Conservation (phyloP, 2,113 vertebrate species). For the Microcebus ravelobensis region DNA sequence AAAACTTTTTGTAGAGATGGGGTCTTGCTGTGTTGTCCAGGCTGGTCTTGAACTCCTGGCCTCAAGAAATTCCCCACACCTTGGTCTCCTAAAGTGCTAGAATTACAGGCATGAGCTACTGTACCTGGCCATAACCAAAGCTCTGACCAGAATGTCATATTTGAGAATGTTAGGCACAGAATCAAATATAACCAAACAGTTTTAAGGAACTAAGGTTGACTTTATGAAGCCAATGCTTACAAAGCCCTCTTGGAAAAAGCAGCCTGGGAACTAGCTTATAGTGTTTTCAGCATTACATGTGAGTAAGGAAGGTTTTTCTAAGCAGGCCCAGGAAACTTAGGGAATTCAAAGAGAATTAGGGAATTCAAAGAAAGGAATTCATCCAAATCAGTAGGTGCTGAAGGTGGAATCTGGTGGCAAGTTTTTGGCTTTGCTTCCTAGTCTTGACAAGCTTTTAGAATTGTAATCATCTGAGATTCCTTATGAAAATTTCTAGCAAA, state of each 20-base stretch:
- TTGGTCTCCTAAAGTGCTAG: too few species aligned
- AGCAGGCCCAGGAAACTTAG: not conserved
- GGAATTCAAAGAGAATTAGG: not conserved
- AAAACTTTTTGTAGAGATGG: too few species aligned
- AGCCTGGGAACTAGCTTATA: not conserved
- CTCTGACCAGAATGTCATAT: not conserved
- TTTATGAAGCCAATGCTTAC: not conserved
- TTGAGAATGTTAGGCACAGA: not conserved
- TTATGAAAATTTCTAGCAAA: not conserved
- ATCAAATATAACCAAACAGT: not conserved
- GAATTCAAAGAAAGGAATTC: not conserved
- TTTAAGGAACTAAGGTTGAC: not conserved
- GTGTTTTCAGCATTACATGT: not conserved
- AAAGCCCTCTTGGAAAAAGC: not conserved
- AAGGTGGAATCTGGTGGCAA: not conserved
- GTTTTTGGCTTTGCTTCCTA: not conserved
- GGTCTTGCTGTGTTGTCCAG: too few species aligned
- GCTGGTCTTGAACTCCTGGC: too few species aligned
- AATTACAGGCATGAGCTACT: too few species aligned
- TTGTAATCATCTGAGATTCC: not conserved
- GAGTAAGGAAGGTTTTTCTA: not conserved
- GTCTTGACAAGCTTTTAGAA: not conserved
- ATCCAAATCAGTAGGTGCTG: not conserved
- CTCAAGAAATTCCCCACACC: too few species aligned
- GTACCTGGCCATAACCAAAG: not conserved